A percentile compares a stretch with the other conserved stretches of the same genome.
phyloP scores from a whole-genome alignment of 2,888 invertebrate species.

The Idaea aversata region DNA sequence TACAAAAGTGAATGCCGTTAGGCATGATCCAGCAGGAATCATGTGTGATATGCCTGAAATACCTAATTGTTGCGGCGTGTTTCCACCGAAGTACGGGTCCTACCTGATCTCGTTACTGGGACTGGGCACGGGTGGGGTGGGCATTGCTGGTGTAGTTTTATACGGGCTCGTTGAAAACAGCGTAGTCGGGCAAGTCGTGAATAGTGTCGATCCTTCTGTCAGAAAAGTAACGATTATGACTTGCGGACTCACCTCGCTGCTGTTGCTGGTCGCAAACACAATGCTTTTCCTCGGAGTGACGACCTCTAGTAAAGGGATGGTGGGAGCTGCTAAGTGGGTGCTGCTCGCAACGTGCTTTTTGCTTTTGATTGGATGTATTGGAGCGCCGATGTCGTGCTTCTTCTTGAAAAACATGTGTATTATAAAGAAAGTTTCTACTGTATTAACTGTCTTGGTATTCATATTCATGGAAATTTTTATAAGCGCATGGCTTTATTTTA shows the following conservation, averaged over 20 bases:
- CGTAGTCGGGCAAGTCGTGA: slow-evolving; percentile 20
- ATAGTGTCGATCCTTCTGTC: slow-evolving; percentile 29
- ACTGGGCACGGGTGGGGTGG: slow-evolving; percentile 34
- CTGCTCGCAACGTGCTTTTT: slow-evolving; percentile 34
- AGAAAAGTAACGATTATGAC: slow-evolving; percentile 37
- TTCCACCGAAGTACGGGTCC: slow-evolving; percentile 40
- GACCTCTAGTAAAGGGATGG: slow-evolving; percentile 8
- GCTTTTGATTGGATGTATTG: slow-evolving; percentile 26
- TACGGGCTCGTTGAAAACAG: slow-evolving; percentile 44
- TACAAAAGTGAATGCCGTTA: no score
- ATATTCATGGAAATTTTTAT: slow-evolving; percentile 35
- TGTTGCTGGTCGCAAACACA: slow-evolving; percentile 33
- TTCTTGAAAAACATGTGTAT: slow-evolving; percentile 36
- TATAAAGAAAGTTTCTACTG: slow-evolving; percentile 34
- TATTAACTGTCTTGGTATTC: slow-evolving; percentile 17
- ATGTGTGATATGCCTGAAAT: slow-evolving; percentile 40
- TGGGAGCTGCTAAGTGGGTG: slow-evolving; percentile 23
- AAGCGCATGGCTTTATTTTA: slow-evolving; percentile 50
- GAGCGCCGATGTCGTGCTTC: slow-evolving; percentile 42
- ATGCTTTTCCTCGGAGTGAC: slow-evolving; percentile 38
- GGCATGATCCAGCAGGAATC: slow-evolving; percentile 3
- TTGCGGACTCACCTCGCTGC: slow-evolving; percentile 35
- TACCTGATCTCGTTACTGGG: slow-evolving; percentile 46
- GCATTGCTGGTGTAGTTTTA: slow-evolving; percentile 38
- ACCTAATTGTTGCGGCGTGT: slow-evolving; percentile 35